Evolutionary conservation across 2,888 invertebrate genomes (phyloP).

Genomic region (Epinotia ramella): DNA sequence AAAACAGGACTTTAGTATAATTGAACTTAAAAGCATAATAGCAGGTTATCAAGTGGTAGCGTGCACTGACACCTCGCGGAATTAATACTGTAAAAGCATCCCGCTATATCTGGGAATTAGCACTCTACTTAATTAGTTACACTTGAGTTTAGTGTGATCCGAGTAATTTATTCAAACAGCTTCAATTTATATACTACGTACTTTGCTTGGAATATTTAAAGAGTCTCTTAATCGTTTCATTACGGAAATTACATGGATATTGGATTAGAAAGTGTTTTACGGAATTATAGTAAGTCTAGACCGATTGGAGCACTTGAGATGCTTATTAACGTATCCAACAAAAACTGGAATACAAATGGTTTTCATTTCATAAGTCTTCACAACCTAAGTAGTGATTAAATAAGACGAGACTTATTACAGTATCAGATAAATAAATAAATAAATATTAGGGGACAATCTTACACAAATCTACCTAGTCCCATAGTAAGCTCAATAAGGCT

Average conservation of each 20-base stretch:
- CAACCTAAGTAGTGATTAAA: no score
- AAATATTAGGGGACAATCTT: no score
- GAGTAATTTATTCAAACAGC: constrained; percentile 43
- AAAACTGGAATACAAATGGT: no score
- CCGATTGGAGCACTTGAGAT: background rate
- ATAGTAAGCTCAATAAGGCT: no score
- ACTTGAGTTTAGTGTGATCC: constrained; percentile 46
- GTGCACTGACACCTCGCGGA: constrained; percentile 35
- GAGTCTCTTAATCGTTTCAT: constrained; percentile 39
- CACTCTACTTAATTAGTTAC: constrained; percentile 46
- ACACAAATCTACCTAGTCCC: no score
- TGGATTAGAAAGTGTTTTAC: constrained; percentile 30
- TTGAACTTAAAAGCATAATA: constrained; percentile 40
- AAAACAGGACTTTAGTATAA: constrained; percentile 34
- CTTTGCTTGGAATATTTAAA: constrained; percentile 43
- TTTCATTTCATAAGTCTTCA: no score
- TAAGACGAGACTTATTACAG: no score
- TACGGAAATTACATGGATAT: constrained; percentile 33
- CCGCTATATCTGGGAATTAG: constrained; percentile 41
- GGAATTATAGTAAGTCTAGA: constrained; percentile 8
- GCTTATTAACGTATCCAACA: background rate
- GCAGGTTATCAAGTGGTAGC: constrained; percentile 35
- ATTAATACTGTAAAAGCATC: constrained; percentile 45
- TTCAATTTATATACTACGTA: constrained; percentile 42
- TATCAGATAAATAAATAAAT: no score